Evolutionary conservation across 2,113 vertebrate genomes (phyloP).

Genomic region (Bubo scandiacus): DNA sequence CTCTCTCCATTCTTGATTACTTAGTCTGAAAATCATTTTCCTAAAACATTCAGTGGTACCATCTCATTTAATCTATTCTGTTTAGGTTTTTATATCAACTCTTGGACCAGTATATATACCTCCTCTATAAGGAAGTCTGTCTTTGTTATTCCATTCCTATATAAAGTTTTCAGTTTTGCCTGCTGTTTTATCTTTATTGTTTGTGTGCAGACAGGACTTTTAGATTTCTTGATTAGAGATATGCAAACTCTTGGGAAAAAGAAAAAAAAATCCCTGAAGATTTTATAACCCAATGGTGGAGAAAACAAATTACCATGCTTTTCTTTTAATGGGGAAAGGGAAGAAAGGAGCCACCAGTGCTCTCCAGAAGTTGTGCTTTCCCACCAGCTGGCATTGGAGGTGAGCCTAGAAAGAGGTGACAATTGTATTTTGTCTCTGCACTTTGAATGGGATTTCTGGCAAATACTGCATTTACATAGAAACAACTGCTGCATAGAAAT

Average conservation of each 20-base stretch:
- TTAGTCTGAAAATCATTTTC: background rate
- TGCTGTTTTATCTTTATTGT: background rate
- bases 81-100: background rate
- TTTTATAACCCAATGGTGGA: background rate
- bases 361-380: background rate
- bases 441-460: background rate
- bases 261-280: background rate
- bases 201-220: background rate
- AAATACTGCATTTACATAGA: background rate
- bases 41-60: background rate
- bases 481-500: background rate
- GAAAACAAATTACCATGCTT: background rate
- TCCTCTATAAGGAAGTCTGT: background rate
- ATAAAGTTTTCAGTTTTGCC: background rate
- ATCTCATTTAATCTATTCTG: background rate
- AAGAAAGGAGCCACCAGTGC: background rate
- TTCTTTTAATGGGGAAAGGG: background rate
- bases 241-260: background rate
- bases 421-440: background rate
- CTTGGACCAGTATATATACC: background rate
- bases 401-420: background rate
- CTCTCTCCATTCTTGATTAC: background rate
- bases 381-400: background rate
- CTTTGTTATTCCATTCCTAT: background rate
- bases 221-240: background rate